Percentiles rank a stretch among this genome's conserved stretches.
phyloP scores from a whole-genome alignment of 2,797 vertebrate genomes.

The Chloroceryle amazona region DNA sequence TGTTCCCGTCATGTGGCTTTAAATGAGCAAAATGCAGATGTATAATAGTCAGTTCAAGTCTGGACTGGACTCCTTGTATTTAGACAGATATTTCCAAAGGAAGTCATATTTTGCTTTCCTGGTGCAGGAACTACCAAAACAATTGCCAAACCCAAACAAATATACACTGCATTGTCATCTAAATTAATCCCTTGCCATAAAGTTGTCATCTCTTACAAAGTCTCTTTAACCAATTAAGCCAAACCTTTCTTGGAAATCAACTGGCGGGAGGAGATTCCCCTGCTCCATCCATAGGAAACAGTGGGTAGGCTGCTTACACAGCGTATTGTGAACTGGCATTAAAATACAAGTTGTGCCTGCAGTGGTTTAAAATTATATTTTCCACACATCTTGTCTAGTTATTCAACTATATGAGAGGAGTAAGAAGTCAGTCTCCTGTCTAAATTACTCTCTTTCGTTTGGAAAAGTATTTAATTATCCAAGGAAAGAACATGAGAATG shows the following conservation, averaged over 20 bases:
- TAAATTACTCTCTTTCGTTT: not conserved
- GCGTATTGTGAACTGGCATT: not conserved
- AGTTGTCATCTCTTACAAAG: not conserved
- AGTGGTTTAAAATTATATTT: not conserved
- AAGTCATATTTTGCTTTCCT: not conserved
- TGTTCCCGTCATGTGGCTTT: not conserved
- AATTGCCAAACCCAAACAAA: not conserved
- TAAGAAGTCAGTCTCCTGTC: not conserved
- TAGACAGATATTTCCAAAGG: not conserved
- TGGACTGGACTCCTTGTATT: not conserved
- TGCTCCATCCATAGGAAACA: not conserved
- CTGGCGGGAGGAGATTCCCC: not conserved
- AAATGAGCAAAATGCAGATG: not conserved
- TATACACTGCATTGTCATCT: not conserved
- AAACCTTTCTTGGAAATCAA: not conserved
- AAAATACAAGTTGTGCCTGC: not conserved
- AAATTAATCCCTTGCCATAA: not conserved
- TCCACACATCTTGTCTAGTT: not conserved
- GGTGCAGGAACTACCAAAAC: not conserved
- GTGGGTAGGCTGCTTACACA: not conserved
- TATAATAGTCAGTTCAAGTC: not conserved
- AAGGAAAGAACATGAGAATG: not conserved
- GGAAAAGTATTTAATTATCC: not conserved
- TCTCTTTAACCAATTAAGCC: not conserved
- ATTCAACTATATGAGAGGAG: not conserved